Evolutionary conservation across 2,888 invertebrate genomes (phyloP).

Genomic region (Ligdia adustata): DNA sequence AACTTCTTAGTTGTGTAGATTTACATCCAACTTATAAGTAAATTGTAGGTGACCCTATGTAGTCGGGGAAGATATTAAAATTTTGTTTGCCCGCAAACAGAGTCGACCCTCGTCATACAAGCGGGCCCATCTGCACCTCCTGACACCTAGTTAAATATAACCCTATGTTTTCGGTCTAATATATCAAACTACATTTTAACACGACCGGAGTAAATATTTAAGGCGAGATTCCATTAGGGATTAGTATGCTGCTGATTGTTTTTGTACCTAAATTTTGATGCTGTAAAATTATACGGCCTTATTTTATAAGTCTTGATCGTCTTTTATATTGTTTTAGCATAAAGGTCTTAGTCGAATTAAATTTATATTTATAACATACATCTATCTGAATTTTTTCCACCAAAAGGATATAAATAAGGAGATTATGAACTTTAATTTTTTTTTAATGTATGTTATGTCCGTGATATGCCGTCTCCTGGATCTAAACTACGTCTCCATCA

Average conservation of each 20-base stretch:
- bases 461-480: too few relatives aligned
- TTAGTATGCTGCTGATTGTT: slow-evolving; percentile 14
- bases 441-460: too few relatives aligned
- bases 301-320: too few relatives aligned
- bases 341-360: too few relatives aligned
- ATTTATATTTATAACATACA: too few relatives aligned
- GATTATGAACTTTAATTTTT: too few relatives aligned
- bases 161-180: slow-evolving; percentile 38
- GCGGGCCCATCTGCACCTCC: slow-evolving; percentile 61
- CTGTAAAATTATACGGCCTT: too few relatives aligned
- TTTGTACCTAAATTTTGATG: too few relatives aligned
- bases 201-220: slow-evolving; percentile 31
- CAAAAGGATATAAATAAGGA: too few relatives aligned
- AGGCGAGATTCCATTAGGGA: slow-evolving; percentile 24
- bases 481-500: too few relatives aligned
- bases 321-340: too few relatives aligned
- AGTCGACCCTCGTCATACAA: slow-evolving; percentile 60
- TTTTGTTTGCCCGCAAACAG: slow-evolving; percentile 60
- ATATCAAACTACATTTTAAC: slow-evolving; percentile 40
- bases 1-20: slow-evolving; percentile 26
- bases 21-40: slow-evolving; percentile 42
- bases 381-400: too few relatives aligned
- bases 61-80: slow-evolving; percentile 63
- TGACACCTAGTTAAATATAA: slow-evolving; percentile 54
- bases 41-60: slow-evolving; percentile 51